Percentiles rank a stretch among this genome's conserved stretches.
These are phyloP conservation scores for Nipponia nippon DNA, from an alignment of 2,113 vertebrate genomes.

Conservation along the genomic window DNA sequence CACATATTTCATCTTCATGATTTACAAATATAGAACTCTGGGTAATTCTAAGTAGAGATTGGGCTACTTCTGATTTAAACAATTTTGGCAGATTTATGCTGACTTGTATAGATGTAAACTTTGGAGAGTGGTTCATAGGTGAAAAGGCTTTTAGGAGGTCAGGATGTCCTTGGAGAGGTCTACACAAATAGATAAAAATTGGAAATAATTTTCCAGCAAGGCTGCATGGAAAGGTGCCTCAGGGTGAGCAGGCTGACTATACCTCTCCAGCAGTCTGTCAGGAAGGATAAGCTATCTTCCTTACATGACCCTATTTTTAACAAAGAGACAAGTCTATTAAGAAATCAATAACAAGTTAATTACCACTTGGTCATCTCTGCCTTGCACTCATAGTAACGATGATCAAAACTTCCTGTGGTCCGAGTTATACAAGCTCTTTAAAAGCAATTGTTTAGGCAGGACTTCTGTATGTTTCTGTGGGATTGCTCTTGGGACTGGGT, in stretches of 20 bases:
- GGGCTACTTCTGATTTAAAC: not conserved
- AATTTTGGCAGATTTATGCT: not conserved
- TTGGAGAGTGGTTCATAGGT: not conserved
- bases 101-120: not conserved
- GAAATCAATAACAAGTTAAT: not conserved
- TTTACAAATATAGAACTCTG: slow-evolving; percentile 28
- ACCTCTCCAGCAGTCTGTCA: not conserved
- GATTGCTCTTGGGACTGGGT: not conserved
- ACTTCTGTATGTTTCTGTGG: not conserved
- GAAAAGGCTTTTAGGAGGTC: not conserved
- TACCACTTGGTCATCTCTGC: not conserved
- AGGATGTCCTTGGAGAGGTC: not conserved
- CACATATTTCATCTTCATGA: slow-evolving; percentile 18
- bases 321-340: not conserved
- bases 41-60: not conserved
- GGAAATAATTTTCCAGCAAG: not conserved
- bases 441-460: not conserved
- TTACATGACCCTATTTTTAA: not conserved
- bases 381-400: not conserved
- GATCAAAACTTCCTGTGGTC: not conserved
- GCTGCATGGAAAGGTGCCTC: not conserved
- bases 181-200: not conserved
- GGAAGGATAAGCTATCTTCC: not conserved
- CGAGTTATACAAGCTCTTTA: not conserved
- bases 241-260: not conserved